Evolutionary conservation across 1,140 invertebrate genomes (phyloP), one percentile per base, ranked within the genome.

Genomic region (Atta colombica): DNA sequence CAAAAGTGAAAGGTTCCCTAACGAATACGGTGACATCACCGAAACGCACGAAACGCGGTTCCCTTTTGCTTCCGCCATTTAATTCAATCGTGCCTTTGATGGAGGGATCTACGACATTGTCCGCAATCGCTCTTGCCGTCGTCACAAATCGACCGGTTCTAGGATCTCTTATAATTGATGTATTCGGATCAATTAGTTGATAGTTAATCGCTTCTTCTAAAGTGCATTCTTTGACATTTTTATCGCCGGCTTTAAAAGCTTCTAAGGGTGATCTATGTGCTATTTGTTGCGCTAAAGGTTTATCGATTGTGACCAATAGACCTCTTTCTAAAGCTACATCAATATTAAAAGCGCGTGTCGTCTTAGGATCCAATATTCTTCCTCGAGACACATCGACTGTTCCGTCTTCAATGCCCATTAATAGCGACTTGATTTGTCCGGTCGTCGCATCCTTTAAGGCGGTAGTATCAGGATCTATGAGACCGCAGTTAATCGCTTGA

Each of bases 141-240:
- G 96, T 97, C 88, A 97, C 95, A 92, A 98, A 98, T 92, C 96
- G 96, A 87, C 97, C 97, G 96, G 3, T 97, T 85, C 96, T 96
- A 16, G 98, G 97, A 94, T 99, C 97, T 95, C 97, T 97, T 3
- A 99, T 96, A 35, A 98, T 96, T 2, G 97, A 97, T 2, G 96
- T 97, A 85, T 97, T 96, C 0, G 97, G 97, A 94, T 98, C 96
- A 53, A 99, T 96, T 55, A 98, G 96, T 93, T 97, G 97, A 86
- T 96, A 97, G 77, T 96, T 96, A 51, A 98, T 97, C 1, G 98
- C 98, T 95, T 98, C 98, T 78, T 98, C 97, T 82, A 99, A 93
- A 8, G 97, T 97, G 93, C 97, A 98, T 92, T 98, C 97, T 87
- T 96, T 91, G 49, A 81, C 0, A 6, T 60, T 58, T 86, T 35